These are phyloP conservation scores for Tapera naevia DNA, from an alignment of 2,797 vertebrate genomes.

Conservation along the genomic window DNA sequence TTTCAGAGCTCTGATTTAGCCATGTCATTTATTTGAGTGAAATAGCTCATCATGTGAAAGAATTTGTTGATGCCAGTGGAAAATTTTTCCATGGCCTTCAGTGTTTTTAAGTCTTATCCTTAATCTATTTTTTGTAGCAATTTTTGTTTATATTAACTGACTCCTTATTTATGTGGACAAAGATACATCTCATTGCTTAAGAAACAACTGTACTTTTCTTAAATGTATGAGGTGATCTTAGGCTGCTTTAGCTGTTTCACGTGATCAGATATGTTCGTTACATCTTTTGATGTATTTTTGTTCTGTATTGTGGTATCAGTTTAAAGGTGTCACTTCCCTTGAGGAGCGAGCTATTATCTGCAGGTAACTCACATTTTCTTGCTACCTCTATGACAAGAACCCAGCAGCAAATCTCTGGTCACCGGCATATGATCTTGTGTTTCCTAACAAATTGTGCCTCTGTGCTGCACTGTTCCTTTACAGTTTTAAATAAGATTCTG, in stretches of 20 bases:
- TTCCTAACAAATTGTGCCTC: slow-evolving; percentile 62
- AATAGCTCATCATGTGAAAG: background rate
- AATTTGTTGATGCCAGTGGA: background rate
- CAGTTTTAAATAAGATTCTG: slow-evolving; percentile 72
- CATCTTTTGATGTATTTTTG: slow-evolving; percentile 30
- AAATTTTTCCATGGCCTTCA: background rate
- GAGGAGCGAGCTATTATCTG: slow-evolving; percentile 62
- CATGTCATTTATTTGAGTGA: background rate
- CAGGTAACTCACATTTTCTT: slow-evolving; percentile 60
- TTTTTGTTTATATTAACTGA: background rate
- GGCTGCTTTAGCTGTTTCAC: background rate
- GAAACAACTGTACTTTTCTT: background rate
- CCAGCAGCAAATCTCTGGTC: slow-evolving; percentile 64
- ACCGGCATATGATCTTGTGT: slow-evolving; percentile 34
- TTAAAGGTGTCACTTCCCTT: slow-evolving; percentile 62
- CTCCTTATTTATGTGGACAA: background rate
- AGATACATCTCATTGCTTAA: background rate
- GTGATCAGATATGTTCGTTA: background rate
- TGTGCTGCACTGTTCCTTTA: slow-evolving; percentile 22
- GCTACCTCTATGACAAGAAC: slow-evolving; percentile 35
- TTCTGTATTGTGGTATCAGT: slow-evolving; percentile 40
- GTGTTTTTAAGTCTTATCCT: background rate
- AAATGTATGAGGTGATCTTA: background rate
- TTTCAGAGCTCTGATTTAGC: background rate
- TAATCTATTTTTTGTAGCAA: background rate